These are phyloP conservation scores for Oxycera nigricornis DNA, from an alignment of 2,888 invertebrate species.

Conservation along the genomic window DNA sequence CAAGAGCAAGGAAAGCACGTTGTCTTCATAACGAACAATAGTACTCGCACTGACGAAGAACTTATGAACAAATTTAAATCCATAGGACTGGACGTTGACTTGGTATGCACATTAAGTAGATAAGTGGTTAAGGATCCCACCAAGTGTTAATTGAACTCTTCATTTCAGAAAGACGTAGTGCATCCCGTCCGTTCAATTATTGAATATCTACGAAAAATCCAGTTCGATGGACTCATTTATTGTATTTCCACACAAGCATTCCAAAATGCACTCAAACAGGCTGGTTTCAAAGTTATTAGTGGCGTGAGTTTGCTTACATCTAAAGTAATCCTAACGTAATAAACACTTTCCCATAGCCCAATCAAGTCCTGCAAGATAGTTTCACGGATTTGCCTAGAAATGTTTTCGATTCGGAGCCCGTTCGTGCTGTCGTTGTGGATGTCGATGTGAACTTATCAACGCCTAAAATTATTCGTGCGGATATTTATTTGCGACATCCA, in stretches of 20 bases:
- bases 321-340: not conserved
- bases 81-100: constrained; percentile 52
- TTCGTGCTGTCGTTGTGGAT: constrained; percentile 64
- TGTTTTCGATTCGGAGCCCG: constrained; percentile 53
- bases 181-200: constrained; percentile 62
- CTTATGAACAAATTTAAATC: constrained; percentile 52
- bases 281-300: constrained; percentile 61
- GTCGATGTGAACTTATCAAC: constrained; percentile 62
- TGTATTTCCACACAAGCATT: constrained; percentile 59
- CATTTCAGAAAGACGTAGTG: constrained; percentile 52
- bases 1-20: constrained; percentile 60
- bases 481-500: constrained; percentile 60
- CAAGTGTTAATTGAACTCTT: not conserved
- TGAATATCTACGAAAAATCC: constrained; percentile 62
- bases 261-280: constrained; percentile 56
- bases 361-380: constrained; percentile 47
- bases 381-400: constrained; percentile 53
- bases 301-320: constrained; percentile 57
- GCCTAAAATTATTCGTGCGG: constrained; percentile 62
- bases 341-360: constrained; percentile 44
- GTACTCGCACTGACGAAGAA: constrained; percentile 52
- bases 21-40: constrained; percentile 62
- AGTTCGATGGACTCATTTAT: constrained; percentile 64
- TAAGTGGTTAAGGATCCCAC: not conserved
- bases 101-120: constrained; percentile 45